A percentile compares a stretch with the other conserved stretches of the same genome.
phyloP scores from a whole-genome alignment of 1,140 invertebrate genomes.

The Sitobion miscanthi region DNA sequence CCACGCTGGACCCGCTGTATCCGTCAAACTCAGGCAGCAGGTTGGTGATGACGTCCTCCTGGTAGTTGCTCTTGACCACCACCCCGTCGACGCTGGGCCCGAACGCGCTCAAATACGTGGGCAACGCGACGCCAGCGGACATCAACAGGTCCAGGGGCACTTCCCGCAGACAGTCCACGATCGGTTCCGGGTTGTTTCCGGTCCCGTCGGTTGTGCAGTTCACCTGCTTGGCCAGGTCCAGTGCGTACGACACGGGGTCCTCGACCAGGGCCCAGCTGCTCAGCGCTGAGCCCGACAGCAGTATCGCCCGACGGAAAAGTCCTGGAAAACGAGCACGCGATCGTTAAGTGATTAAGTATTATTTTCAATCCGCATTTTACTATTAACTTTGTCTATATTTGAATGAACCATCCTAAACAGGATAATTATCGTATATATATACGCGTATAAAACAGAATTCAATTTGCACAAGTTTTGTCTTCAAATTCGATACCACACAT shows the following conservation, averaged over 20 bases:
- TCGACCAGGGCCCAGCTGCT: conserved; percentile 93
- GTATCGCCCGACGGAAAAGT: conserved; percentile 82
- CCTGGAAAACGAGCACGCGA: conserved; percentile 64
- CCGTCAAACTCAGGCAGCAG: conserved; percentile 60
- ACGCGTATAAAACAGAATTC: not conserved
- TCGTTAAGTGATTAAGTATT: not conserved
- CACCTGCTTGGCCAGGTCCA: conserved; percentile 80
- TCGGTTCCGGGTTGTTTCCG: conserved; percentile 75
- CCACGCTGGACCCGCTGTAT: conserved; percentile 57
- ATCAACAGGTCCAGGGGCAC: conserved; percentile 79
- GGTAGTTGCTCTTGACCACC: conserved; percentile 80
- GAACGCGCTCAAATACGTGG: conserved; percentile 83
- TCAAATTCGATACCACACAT: not conserved
- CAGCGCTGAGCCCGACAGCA: conserved; percentile 89
- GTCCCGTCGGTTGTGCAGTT: conserved; percentile 84
- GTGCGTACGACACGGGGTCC: conserved; percentile 84
- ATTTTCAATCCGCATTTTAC: not conserved
- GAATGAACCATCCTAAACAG: not conserved
- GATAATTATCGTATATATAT: not conserved
- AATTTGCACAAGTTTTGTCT: not conserved
- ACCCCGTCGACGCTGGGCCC: conserved; percentile 87
- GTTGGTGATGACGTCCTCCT: conserved; percentile 71
- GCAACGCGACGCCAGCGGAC: conserved; percentile 77
- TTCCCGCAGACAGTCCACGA: conserved; percentile 81
- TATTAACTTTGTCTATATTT: too few relatives aligned